These are phyloP conservation scores for Protodeltote pygarga DNA, from an alignment of 2,888 invertebrate genomes.

Conservation along the genomic window DNA sequence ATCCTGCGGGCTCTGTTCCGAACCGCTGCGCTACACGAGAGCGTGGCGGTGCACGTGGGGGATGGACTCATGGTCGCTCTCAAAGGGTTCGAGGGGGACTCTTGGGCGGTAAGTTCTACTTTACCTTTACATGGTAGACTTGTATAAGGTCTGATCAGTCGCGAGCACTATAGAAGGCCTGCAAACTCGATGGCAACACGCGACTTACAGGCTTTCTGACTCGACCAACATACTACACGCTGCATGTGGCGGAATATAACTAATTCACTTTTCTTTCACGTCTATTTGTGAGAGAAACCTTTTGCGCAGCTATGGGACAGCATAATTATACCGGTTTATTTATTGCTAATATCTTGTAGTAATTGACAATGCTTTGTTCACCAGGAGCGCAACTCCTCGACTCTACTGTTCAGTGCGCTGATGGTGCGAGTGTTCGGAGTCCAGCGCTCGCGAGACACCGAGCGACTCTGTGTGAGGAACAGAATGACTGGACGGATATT, in stretches of 20 bases:
- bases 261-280: too few relatives aligned
- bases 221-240: too few relatives aligned
- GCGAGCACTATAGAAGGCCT: too few relatives aligned
- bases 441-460: constrained; percentile 86
- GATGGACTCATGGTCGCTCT: constrained; percentile 91
- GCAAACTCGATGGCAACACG: too few relatives aligned
- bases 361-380: neutral
- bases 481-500: constrained; percentile 93
- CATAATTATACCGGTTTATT: too few relatives aligned
- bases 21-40: constrained; percentile 91
- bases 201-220: too few relatives aligned
- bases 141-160: too few relatives aligned
- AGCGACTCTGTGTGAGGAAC: constrained; percentile 88
- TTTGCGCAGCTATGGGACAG: too few relatives aligned
- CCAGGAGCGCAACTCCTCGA: constrained; percentile 94
- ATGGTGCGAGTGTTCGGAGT: constrained; percentile 96
- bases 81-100: constrained; percentile 89
- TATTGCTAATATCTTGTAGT: too few relatives aligned
- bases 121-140: too few relatives aligned
- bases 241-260: too few relatives aligned
- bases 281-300: too few relatives aligned
- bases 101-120: constrained; percentile 90
- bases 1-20: constrained; percentile 93
- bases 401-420: constrained; percentile 93
- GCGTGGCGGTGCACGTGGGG: constrained; percentile 87